Evolutionary conservation across 2,113 vertebrate species (phyloP).

Genomic region (Zosterops hypoxanthus): DNA sequence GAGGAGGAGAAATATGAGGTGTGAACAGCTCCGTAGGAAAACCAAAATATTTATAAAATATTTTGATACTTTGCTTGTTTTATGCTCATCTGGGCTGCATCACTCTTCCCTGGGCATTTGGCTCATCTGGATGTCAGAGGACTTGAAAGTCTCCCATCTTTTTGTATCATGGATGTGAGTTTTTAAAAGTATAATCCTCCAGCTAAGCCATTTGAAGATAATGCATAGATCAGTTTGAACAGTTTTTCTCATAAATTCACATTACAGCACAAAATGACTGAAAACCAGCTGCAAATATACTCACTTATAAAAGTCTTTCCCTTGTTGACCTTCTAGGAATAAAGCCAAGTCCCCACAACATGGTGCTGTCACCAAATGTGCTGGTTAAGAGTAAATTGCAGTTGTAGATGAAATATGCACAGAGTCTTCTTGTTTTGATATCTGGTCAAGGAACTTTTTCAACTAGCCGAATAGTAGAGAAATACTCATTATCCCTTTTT

Average conservation of each 20-base stretch:
- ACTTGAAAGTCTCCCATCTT: background rate
- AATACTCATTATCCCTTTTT: background rate
- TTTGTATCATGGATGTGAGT: background rate
- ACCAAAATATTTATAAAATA: background rate
- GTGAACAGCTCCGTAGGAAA: background rate
- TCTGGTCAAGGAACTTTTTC: background rate
- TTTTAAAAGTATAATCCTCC: background rate
- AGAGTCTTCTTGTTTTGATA: background rate
- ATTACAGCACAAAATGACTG: background rate
- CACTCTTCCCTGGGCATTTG: accelerated
- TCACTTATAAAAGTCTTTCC: background rate
- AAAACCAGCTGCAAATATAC: background rate
- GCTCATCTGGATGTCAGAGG: background rate
- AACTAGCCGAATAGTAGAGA: background rate
- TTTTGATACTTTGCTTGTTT: background rate
- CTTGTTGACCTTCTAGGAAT: background rate
- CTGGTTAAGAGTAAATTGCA: background rate
- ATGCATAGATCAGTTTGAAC: background rate
- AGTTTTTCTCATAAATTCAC: background rate
- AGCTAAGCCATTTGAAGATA: background rate
- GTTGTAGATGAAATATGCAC: background rate
- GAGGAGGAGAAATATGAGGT: background rate
- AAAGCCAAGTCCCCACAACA: background rate
- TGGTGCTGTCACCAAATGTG: background rate
- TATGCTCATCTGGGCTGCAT: background rate